Evolutionary conservation across 2,888 invertebrate genomes (phyloP).

Genomic region (Rambutsinella grinnellia): DNA sequence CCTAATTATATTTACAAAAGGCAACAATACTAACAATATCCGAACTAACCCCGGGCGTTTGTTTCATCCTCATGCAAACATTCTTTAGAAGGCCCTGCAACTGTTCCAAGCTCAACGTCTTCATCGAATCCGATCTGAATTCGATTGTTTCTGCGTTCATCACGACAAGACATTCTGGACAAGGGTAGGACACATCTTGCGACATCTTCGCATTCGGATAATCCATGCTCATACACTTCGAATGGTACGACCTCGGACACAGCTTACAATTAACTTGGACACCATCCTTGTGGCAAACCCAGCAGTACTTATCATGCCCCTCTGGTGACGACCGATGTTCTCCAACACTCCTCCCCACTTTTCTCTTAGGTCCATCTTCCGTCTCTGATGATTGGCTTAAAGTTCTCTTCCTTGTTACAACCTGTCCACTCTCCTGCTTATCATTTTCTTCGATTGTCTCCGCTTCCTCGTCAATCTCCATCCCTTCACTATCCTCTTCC

Average conservation of each 20-base stretch:
- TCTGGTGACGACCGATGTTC: not conserved
- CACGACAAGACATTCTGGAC: conserved; percentile 86
- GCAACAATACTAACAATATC: conserved; percentile 9
- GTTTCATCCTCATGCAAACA: conserved; percentile 85
- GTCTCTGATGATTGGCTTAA: conserved; percentile 54
- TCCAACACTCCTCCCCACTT: conserved; percentile 54
- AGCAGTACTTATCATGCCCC: conserved; percentile 83
- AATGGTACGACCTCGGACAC: conserved; percentile 89
- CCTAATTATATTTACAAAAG: not conserved
- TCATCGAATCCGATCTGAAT: conserved; percentile 76
- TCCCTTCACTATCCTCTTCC: not conserved
- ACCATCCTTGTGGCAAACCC: conserved; percentile 86
- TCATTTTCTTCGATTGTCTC: conserved; percentile 9
- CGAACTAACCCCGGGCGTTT: conserved; percentile 81
- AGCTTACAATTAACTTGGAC: conserved; percentile 79
- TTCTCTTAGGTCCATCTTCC: conserved; percentile 62
- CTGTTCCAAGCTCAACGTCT: conserved; percentile 79
- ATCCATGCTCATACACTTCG: conserved; percentile 77
- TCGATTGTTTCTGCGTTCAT: conserved; percentile 81
- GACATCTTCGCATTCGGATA: conserved; percentile 57
- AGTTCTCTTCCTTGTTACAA: conserved; percentile 60
- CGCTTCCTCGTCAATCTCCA: conserved; percentile 29
- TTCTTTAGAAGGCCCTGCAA: conserved; percentile 83
- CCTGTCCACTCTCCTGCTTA: not conserved
- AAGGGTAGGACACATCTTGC: conserved; percentile 75